Evolutionary conservation across 1,140 invertebrate species (phyloP).

Genomic region (Bombus confusus): DNA sequence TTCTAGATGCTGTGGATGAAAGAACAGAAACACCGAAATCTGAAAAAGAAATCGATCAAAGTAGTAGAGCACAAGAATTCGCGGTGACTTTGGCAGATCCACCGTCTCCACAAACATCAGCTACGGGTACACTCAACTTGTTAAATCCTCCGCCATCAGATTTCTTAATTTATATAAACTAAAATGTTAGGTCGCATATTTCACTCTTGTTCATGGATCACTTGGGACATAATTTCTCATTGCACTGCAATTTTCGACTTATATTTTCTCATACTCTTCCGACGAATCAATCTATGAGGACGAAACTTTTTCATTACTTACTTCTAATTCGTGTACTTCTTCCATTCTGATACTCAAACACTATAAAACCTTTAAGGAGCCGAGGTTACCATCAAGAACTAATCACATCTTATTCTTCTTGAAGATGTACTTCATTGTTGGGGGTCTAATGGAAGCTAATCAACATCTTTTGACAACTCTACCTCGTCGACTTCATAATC

Average conservation of each 20-base stretch:
- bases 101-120: slow-evolving; percentile 55
- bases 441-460: slow-evolving; percentile 31
- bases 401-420: slow-evolving; percentile 17
- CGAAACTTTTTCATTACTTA: background rate
- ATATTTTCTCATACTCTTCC: background rate
- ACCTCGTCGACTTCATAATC: background rate
- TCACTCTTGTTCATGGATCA: slow-evolving; percentile 48
- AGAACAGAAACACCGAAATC: slow-evolving; percentile 1
- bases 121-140: slow-evolving; percentile 67
- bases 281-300: background rate
- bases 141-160: slow-evolving; percentile 51
- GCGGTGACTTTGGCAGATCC: slow-evolving; percentile 75
- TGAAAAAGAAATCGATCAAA: slow-evolving; percentile 73
- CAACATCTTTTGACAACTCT: slow-evolving; percentile 2
- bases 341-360: background rate
- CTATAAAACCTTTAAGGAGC: slow-evolving; percentile 5
- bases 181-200: slow-evolving; percentile 34
- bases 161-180: slow-evolving; percentile 60
- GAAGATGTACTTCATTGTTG: slow-evolving; percentile 3
- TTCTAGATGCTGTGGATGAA: slow-evolving; percentile 43
- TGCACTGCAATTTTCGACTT: slow-evolving; percentile 36
- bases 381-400: slow-evolving; percentile 18
- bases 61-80: slow-evolving; percentile 76
- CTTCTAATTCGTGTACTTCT: slow-evolving; percentile 10
- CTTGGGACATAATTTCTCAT: slow-evolving; percentile 37